phyloP scores from a whole-genome alignment of 2,888 invertebrate genomes.

The Amphimallon solstitiale region DNA sequence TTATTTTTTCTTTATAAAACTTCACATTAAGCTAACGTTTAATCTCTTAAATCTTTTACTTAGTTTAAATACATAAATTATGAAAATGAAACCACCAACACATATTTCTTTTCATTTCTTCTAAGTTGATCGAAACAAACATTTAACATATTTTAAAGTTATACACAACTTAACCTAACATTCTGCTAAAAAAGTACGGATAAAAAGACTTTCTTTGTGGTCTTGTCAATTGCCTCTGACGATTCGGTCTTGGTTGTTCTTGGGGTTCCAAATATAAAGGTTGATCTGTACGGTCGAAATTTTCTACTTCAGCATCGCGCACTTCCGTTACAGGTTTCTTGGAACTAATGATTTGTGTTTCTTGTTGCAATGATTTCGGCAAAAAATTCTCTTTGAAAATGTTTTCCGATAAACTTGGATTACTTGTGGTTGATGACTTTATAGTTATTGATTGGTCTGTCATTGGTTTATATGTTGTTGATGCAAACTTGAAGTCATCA shows the following conservation, averaged over 20 bases:
- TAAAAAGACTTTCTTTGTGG: slow-evolving; percentile 66
- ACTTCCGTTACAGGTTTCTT: slow-evolving; percentile 36
- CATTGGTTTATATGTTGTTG: slow-evolving; percentile 7
- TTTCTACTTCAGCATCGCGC: slow-evolving; percentile 38
- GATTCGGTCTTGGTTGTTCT: slow-evolving; percentile 61
- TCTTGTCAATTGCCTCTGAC: slow-evolving; percentile 63
- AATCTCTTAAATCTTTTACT: slow-evolving; percentile 1
- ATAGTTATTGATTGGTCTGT: background rate
- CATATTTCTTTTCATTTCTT: background rate
- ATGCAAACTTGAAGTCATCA: background rate
- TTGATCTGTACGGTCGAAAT: slow-evolving; percentile 45
- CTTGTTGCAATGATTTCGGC: slow-evolving; percentile 46
- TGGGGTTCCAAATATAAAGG: slow-evolving; percentile 54
- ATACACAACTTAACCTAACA: slow-evolving; percentile 61
- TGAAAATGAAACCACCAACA: background rate
- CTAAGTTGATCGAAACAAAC: background rate
- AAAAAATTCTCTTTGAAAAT: slow-evolving; percentile 45
- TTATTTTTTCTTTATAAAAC: slow-evolving; percentile 2
- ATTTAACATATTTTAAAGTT: background rate
- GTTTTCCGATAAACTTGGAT: slow-evolving; percentile 40
- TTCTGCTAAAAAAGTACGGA: slow-evolving; percentile 67
- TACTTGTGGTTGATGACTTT: background rate
- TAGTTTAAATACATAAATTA: background rate
- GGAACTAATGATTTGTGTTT: slow-evolving; percentile 29
- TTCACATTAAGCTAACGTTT: slow-evolving; percentile 15